These are phyloP conservation scores for Volucella inanis DNA, from an alignment of 2,888 invertebrate species.

Conservation along the genomic window DNA sequence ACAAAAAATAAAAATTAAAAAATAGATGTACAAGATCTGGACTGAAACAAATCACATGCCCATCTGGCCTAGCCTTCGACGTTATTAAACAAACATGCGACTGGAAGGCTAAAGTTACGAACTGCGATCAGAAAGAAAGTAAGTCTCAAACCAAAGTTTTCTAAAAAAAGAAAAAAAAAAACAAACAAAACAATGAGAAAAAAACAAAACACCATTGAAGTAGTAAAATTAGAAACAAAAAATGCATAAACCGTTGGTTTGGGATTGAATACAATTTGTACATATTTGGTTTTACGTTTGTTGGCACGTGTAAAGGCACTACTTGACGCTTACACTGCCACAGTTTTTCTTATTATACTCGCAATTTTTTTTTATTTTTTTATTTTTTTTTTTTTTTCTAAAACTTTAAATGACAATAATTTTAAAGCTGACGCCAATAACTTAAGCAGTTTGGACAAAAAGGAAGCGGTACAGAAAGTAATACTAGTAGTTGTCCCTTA, in stretches of 20 bases:
- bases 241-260: slow-evolving; percentile 69
- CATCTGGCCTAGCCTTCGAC: slow-evolving; percentile 98
- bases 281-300: slow-evolving; percentile 32
- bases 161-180: slow-evolving; percentile 71
- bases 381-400: too few species aligned
- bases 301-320: slow-evolving; percentile 53
- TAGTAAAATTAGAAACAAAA: slow-evolving; percentile 53
- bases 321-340: slow-evolving; percentile 56
- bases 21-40: slow-evolving; percentile 93
- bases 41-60: slow-evolving; percentile 98
- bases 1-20: slow-evolving; percentile 56
- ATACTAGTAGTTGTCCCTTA: neutral
- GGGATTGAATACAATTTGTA: slow-evolving; percentile 70
- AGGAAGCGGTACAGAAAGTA: slow-evolving; percentile 42
- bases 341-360: neutral
- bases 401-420: slow-evolving; percentile 22
- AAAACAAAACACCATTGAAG: slow-evolving; percentile 71
- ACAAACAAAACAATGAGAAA: slow-evolving; percentile 74
- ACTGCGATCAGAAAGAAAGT: slow-evolving; percentile 98
- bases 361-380: neutral
- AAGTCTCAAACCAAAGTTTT: slow-evolving; percentile 86
- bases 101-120: slow-evolving; percentile 99
- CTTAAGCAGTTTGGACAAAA: slow-evolving; percentile 72
- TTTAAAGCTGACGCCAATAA: slow-evolving; percentile 37
- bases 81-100: slow-evolving; percentile 99